Base-by-base conservation (phyloP, 2,797 vertebrate species). In the Benthosema pterotum region DNA sequence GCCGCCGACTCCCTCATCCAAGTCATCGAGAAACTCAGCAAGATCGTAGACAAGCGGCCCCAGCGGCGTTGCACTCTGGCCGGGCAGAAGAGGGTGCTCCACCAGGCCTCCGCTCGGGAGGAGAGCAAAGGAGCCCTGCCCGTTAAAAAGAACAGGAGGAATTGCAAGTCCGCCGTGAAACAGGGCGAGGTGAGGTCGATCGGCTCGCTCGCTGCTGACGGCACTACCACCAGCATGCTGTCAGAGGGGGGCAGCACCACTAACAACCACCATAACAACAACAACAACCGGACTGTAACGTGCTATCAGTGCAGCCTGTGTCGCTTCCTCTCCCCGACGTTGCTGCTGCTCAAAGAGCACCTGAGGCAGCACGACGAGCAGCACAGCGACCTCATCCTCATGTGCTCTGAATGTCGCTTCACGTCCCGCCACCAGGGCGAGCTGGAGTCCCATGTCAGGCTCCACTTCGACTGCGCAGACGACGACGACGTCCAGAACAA, bases 251-350 rank as follows among this genome's bases (percentile, higher is more conserved):
- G 52, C 1, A 75, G 70, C 15, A 76, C 64, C 72, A 50, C 77
- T 57, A 55, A 78, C 56, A 77, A 79, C 71, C 71, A 42, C 16
- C 18, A 46, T 13, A 51, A 66, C 51, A 83, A 87, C 43, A 88
- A 90, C 60, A 83, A 87, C 43, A 88, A 90, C 60, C 91, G 88
- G 64, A 95, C 94, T 0, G 90, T 94, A 51, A 96, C 94, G 0
- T 97, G 94, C 72, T 99, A 99, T 68, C 96, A 99, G 71, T 99
- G 98, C 73, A 97, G 95, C 81, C 90, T 98, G 4, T 99, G 98
- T 67, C 94, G 94, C 50, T 95, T 94, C 65, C 86, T 97, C 0
- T 96, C 96, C 0, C 92, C 95, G 1, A 95, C 94, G 0, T 93
- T 99, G 54, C 67, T 88, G 1, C 86, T 89, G 42, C 89, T 99